phyloP scores from a whole-genome alignment of 2,888 invertebrate species.

The Trachelus stipa region DNA sequence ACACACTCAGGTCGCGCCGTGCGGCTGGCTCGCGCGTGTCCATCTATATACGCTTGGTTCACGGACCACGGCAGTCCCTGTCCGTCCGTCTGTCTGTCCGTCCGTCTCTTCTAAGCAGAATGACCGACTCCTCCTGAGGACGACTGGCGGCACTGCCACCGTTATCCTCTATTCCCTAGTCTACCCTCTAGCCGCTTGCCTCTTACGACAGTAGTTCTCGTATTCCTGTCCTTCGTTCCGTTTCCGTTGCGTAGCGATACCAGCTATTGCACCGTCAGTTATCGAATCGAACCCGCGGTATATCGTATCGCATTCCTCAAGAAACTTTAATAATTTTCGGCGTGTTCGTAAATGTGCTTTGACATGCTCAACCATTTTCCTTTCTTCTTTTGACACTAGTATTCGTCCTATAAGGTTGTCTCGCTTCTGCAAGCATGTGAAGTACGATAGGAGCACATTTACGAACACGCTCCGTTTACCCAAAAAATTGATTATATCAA shows the following conservation, averaged over 20 bases:
- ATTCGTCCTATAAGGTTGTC: not conserved
- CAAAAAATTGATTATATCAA: not conserved
- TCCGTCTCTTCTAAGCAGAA: conserved; percentile 10
- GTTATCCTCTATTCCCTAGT: not conserved
- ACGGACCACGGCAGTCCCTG: conserved; percentile 19
- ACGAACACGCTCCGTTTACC: not conserved
- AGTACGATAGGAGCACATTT: not conserved
- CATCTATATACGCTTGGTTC: conserved; percentile 22
- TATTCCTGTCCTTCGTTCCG: not conserved
- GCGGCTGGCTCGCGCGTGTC: conserved; percentile 26
- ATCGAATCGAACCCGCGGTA: not conserved
- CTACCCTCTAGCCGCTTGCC: not conserved
- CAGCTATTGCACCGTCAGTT: not conserved
- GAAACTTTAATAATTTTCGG: not conserved
- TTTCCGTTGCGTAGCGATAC: not conserved
- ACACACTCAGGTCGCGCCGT: conserved; percentile 15
- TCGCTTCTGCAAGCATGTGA: not conserved
- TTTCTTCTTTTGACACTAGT: not conserved
- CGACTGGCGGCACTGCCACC: conserved; percentile 29
- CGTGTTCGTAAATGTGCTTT: not conserved
- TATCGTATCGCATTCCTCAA: not conserved
- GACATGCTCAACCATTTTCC: not conserved
- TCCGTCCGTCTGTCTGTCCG: conserved; percentile 6
- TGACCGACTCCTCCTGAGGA: conserved; percentile 21
- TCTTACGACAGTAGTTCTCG: not conserved